Base-by-base conservation (phyloP, 2,888 invertebrate genomes). In the Drosophila niveifrons region DNA sequence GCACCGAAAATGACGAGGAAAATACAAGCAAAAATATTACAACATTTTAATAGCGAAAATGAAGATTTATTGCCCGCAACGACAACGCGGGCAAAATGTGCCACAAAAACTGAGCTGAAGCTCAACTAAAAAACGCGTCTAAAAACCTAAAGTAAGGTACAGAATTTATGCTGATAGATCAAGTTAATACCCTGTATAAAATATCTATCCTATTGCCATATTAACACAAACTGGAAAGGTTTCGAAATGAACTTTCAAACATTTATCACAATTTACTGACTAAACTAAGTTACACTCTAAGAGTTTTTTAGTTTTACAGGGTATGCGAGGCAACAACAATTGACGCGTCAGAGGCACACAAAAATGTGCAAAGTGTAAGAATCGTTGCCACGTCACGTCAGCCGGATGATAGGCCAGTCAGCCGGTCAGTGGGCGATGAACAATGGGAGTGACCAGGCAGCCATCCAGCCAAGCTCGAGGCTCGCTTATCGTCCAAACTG, bases 11-110 rank as follows among this genome's bases (percentile, higher is more conserved):
- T 15, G 43, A 44, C 47, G 7, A 13, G 11, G 31, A 58, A 47
- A 53, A 18, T 36, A 10, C 47, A 44, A 58, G 9, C 46, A 56
- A 75, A 82, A 88, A 85, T 88, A 85, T 88, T 88, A 85, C 88
- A 88, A 85, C 82, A 88, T 88, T 85, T 85, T 80, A 85, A 85
- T 88, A 85, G 80, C 80, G 78, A 78, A 88, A 82, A 85, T 85
- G 72, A 85, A 85, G 88, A 85, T 85, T 88, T 85, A 88, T 88
- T 82, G 82, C 72, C 88, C 56, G 62, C 74, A 73, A 75, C 75
- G 66, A 69, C 61, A 68, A 65, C 66, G 66, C 59, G 39, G 56
- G 59, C 66, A 75, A 75, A 82, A 78, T 72, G 70, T 66, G 71
- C 67, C 71, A 58, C 72, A 71, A 79, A 75, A 78, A 72, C 66